A percentile compares a stretch with the other conserved stretches of the same genome.
Conservation (phyloP, 2,888 invertebrate genomes). For the Coenonympha glycerion region DNA sequence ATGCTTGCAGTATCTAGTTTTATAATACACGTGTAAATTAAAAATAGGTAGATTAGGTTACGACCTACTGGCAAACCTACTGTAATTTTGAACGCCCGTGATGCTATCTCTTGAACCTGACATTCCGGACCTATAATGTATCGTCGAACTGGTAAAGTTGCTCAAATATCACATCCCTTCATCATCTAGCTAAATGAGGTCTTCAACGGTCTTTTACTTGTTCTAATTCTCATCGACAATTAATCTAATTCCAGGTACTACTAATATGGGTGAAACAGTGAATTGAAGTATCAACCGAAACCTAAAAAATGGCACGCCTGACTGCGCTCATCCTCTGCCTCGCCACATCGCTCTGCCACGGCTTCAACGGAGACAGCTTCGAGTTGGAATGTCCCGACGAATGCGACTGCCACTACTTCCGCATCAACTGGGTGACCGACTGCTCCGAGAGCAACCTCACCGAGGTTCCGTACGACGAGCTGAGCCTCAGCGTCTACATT, state of each 20-base stretch:
- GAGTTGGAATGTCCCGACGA: conserved; percentile 83
- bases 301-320: conserved; percentile 45
- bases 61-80: no score
- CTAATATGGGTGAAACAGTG: conserved; percentile 33
- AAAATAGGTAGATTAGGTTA: no score
- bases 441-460: conserved; percentile 85
- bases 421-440: conserved; percentile 85
- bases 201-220: no score
- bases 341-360: conserved; percentile 38
- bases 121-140: no score
- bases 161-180: no score
- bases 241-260: conserved; percentile 25
- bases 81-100: no score
- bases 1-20: no score
- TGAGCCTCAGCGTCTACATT: conserved; percentile 82
- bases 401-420: conserved; percentile 84
- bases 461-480: conserved; percentile 79
- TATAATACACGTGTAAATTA: no score
- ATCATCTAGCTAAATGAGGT: no score
- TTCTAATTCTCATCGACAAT: conserved; percentile 6
- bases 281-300: conserved; percentile 25
- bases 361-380: conserved; percentile 78
- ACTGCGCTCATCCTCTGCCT: conserved; percentile 42
- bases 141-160: no score
- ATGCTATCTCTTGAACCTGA: no score